Percentiles rank a stretch among this genome's conserved stretches.
These are phyloP conservation scores for Panthera leo DNA, from an alignment of 2,113 vertebrate species.

Conservation along the genomic window DNA sequence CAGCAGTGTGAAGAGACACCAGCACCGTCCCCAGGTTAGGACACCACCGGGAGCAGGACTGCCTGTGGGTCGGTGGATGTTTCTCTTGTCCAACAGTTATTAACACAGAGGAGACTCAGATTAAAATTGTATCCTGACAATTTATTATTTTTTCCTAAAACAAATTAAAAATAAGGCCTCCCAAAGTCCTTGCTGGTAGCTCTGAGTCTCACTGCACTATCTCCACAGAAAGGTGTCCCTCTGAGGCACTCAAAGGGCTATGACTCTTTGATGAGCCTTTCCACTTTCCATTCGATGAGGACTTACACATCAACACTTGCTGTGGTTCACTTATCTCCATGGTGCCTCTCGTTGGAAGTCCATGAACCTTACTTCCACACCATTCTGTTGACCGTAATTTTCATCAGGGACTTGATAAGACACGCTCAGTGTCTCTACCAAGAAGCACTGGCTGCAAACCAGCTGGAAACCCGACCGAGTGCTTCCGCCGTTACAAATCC, in stretches of 20 bases:
- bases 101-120: not conserved
- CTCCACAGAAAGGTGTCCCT: not conserved
- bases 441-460: not conserved
- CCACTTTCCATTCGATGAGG: not conserved
- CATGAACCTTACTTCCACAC: not conserved
- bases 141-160: conserved; percentile 3
- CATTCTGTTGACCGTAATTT: not conserved
- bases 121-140: not conserved
- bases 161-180: not conserved
- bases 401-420: not conserved
- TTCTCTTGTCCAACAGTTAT: not conserved
- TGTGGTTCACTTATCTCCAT: not conserved
- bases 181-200: not conserved
- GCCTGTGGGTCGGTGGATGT: not conserved
- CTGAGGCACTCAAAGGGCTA: not conserved
- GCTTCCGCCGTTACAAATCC: not conserved
- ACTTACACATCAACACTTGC: not conserved
- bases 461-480: not conserved
- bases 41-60: not conserved
- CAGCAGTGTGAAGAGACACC: not conserved
- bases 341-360: not conserved
- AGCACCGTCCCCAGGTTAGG: not conserved
- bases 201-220: not conserved
- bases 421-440: not conserved
- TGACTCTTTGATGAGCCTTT: not conserved